phyloP scores from a whole-genome alignment of 2,888 invertebrate genomes.

The Melikaiella ostensackeni region DNA sequence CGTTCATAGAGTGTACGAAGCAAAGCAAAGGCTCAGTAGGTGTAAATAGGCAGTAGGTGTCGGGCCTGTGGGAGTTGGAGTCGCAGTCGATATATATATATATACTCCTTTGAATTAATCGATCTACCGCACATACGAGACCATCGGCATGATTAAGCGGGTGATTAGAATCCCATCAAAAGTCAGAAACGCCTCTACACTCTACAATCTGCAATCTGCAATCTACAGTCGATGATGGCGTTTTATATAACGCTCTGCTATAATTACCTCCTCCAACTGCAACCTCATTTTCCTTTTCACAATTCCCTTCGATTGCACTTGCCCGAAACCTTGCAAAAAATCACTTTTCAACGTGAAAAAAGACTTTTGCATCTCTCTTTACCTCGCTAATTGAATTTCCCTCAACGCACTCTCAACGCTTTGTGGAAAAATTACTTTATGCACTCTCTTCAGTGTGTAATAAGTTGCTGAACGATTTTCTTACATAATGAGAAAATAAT shows the following conservation, averaged over 20 bases:
- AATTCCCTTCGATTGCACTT: slow-evolving; percentile 10
- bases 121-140: slow-evolving; percentile 30
- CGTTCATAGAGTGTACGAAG: slow-evolving; percentile 6
- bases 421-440: neutral
- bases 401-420: neutral
- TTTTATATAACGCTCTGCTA: slow-evolving; percentile 16
- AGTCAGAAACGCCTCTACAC: slow-evolving; percentile 30
- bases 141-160: slow-evolving; percentile 34
- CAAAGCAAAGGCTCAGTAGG: slow-evolving; percentile 28
- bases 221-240: neutral
- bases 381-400: neutral
- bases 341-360: neutral
- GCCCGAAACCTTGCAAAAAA: neutral
- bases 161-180: slow-evolving; percentile 38
- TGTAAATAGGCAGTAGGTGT: slow-evolving; percentile 31
- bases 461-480: neutral
- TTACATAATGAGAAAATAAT: neutral
- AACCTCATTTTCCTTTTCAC: slow-evolving; percentile 30
- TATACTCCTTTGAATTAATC: slow-evolving; percentile 28
- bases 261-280: slow-evolving; percentile 27
- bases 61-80: slow-evolving; percentile 11
- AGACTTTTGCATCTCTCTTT: neutral
- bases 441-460: neutral
- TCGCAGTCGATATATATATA: slow-evolving; percentile 1
- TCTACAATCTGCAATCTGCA: neutral